These are phyloP conservation scores for Stichodactyla mertensii DNA, from an alignment of 64 coral and sea anemone genomes.

Conservation along the genomic window DNA sequence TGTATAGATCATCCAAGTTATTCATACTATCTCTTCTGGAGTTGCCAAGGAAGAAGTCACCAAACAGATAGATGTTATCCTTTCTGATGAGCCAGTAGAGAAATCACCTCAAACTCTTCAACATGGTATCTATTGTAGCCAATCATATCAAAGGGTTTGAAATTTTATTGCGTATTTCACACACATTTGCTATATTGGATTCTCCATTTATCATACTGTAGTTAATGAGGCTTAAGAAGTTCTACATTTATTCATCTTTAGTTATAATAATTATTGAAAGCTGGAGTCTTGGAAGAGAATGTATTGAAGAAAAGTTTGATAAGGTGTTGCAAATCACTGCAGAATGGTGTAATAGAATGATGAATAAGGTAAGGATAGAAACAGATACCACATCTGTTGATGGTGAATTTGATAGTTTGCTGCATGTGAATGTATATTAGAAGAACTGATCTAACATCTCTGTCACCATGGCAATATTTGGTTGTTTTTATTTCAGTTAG, in stretches of 20 bases:
- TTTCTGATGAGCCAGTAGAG: not conserved
- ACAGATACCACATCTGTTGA: not conserved
- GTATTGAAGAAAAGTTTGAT: not conserved
- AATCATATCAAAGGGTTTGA: too few relatives aligned
- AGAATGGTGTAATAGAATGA: not conserved
- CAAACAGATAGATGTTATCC: not conserved
- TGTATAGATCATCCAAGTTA: not conserved
- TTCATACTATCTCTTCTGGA: not conserved
- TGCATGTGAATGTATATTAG: too few relatives aligned
- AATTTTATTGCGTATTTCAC: too few relatives aligned
- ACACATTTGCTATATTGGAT: too few relatives aligned
- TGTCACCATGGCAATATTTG: not conserved
- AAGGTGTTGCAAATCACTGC: not conserved
- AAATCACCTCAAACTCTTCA: not conserved
- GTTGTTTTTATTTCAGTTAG: not conserved
- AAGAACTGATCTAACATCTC: not conserved
- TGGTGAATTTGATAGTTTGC: too few relatives aligned
- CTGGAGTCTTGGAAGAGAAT: not conserved
- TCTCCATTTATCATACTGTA: too few relatives aligned
- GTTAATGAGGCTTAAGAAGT: not conserved
- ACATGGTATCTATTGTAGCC: too few relatives aligned
- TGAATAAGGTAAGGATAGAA: not conserved
- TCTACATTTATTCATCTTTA: not conserved
- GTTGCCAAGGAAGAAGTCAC: not conserved
- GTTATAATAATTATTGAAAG: slow-evolving; percentile 9